These are phyloP conservation scores for Thamnophis sirtalis DNA, from an alignment of 2,113 vertebrate species.

Conservation along the genomic window DNA sequence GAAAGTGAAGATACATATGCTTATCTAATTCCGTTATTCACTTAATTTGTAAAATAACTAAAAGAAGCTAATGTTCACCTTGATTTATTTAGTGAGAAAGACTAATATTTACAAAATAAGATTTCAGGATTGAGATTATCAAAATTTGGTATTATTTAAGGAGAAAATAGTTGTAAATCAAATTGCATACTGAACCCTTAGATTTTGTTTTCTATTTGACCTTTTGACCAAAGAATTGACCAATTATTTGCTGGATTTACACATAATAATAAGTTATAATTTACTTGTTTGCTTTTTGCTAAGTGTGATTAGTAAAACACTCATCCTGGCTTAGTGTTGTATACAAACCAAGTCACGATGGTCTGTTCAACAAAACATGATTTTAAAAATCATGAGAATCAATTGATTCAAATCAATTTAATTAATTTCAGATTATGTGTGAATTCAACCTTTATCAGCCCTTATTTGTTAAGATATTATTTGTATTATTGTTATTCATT, in stretches of 20 bases:
- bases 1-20: background rate
- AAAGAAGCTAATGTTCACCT: background rate
- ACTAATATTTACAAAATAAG: background rate
- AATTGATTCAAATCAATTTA: too few species aligned
- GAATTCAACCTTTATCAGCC: background rate
- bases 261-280: background rate
- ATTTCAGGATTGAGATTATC: background rate
- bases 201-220: background rate
- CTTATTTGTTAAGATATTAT: background rate
- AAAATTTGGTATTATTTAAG: background rate
- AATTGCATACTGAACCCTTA: background rate
- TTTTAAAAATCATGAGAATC: background rate
- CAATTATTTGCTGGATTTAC: background rate
- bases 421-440: background rate
- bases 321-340: background rate
- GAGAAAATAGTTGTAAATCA: background rate
- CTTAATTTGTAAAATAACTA: background rate
- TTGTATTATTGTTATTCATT: background rate
- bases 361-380: background rate
- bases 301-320: background rate
- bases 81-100: background rate
- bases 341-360: background rate
- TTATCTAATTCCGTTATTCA: background rate
- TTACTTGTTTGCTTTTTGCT: background rate
- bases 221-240: background rate